Conservation (phyloP, 2,888 invertebrate species). For the Oeneis ivallda region DNA sequence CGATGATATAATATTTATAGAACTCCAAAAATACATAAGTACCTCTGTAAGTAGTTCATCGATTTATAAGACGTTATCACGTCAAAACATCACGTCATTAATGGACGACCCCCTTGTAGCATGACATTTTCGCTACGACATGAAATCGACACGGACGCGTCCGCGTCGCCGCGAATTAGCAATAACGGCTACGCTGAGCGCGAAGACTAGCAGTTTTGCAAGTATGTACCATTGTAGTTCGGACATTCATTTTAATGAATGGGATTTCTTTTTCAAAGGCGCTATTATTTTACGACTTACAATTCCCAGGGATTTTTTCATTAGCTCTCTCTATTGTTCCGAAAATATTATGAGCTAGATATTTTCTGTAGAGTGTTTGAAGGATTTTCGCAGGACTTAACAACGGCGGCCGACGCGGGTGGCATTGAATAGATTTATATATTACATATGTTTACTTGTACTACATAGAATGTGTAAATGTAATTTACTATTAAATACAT, state of each 20-base stretch:
- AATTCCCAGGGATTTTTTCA: constrained; percentile 40
- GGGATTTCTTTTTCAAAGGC: constrained; percentile 45
- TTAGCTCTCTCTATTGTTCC: constrained; percentile 39
- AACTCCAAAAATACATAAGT: too few species aligned
- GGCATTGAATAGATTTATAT: not conserved
- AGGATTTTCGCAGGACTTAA: constrained; percentile 25
- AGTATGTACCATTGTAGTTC: constrained; percentile 42
- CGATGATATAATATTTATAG: too few species aligned
- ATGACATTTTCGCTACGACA: constrained; percentile 16
- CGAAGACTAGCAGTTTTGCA: constrained; percentile 47
- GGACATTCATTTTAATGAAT: constrained; percentile 45
- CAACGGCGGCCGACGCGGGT: not conserved
- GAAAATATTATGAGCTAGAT: constrained; percentile 35
- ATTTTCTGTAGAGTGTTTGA: constrained; percentile 32
- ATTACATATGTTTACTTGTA: too few species aligned
- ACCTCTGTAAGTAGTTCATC: too few species aligned
- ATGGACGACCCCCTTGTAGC: constrained; percentile 11
- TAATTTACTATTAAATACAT: too few species aligned
- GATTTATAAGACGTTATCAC: too few species aligned
- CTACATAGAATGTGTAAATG: too few species aligned
- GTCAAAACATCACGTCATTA: too few species aligned
- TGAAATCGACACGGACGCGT: too few species aligned
- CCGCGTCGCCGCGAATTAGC: constrained; percentile 5
- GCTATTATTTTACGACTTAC: constrained; percentile 44
- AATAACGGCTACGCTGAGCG: constrained; percentile 16